Evolutionary conservation across 2,113 vertebrate genomes (phyloP), one percentile per base, ranked within the genome.

Genomic region (Cyprinodon tularosa): DNA sequence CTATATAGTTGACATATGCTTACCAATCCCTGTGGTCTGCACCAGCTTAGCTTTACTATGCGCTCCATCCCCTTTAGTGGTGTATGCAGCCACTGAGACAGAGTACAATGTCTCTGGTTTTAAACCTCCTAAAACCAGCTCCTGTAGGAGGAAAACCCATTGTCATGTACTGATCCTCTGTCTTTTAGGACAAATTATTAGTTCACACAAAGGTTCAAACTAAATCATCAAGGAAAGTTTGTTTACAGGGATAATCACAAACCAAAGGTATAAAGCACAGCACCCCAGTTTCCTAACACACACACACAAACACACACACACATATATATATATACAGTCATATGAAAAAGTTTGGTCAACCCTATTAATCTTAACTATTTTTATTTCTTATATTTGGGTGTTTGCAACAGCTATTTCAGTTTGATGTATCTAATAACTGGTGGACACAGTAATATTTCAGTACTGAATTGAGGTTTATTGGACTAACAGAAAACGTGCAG

Each of bases 41-140:
- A 97, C 95, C 88, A 96, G 92, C 76, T 95, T 96, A 5, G 96
- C 94, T 83, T 95, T 97, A 94, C 97, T 98, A 78, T 96, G 97
- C 0, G 96, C 94, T 5, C 97, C 97, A 2, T 98, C 97, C 66
- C 97, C 97, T 92, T 99, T 99, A 94, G 97, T 97, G 82, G 96
- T 98, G 89, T 98, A 99, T 0, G 98, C 97, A 2, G 97, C 96
- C 57, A 99, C 97, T 0, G 96, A 97, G 80, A 99, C 90, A 47
- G 96, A 96, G 83, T 98, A 99, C 2, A 95, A 69, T 8, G 96
- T 98, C 90, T 98, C 96, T 2, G 96, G 95, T 94, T 96, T 95
- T 69, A 99, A 93, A 82, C 94, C 94, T 78, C 94, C 92, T 76
- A 99, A 95, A 90, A 97, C 60, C 95, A 98, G 95, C 80, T 98